Base-by-base conservation (phyloP, 2,888 invertebrate genomes). In the Hydrotaea cyrtoneurina region DNA sequence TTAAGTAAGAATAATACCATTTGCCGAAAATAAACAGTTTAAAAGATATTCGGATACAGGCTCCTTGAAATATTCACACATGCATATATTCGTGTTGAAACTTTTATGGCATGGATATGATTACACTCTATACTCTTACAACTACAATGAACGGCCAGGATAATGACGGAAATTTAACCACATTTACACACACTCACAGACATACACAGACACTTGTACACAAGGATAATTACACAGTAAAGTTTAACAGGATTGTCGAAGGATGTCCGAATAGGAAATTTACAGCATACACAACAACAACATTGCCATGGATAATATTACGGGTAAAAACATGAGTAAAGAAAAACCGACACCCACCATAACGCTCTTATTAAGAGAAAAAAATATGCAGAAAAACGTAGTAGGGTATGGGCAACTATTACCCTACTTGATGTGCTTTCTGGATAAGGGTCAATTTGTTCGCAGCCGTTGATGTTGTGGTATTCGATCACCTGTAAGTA, bases 191-290 rank as follows among this genome's bases (percentile, higher is more conserved):
- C 53, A 53, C 23, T 7, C 13, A 57, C 21, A 66, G 11, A 21
- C 39, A 21, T 19, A 55, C 55, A 53, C 26, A 72, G 17, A 73
- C 55, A 72, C 31, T 2, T 2, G 31, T 17, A 21, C 19, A 57
- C 39, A 57, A 57, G 17, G 43, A 66, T 66, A 66, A 66, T 66
- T 66, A 43, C 21, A 13, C 17, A 31, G 31, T 66, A 36, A 21
- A 36, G 39, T 78, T 78, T 62, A 43, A 62, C 53, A 26, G n/a
- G 53, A 43, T 43, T 78, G 78, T 71, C 78, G 50, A 82, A 82
- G 78, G 82, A 82, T 82, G 74, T 75, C 82, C 78, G 82, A 50
- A 75, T 62, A 75, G 71, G 78, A 82, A 59, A 74, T 69, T 72
- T 39, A 39, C 77, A 46, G 46, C 2, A 69, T 69, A 39, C 19